These are phyloP conservation scores for Phoeniculus purpureus DNA, from an alignment of 2,797 vertebrate genomes.

Conservation along the genomic window DNA sequence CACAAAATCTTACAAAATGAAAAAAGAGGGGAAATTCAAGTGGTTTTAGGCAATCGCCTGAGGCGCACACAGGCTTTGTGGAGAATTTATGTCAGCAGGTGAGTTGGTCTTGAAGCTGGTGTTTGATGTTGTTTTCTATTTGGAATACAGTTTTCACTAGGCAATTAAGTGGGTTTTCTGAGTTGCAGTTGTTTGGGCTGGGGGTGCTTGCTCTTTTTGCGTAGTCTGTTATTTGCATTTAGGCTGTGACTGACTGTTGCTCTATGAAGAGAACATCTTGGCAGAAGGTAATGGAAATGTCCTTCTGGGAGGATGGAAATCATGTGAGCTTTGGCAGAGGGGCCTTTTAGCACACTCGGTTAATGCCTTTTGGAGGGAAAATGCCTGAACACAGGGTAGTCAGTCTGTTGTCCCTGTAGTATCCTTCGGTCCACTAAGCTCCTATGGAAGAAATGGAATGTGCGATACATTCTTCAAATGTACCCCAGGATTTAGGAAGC, in stretches of 20 bases:
- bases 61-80: background rate
- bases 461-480: background rate
- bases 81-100: background rate
- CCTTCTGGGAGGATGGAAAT: background rate
- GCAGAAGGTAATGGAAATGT: background rate
- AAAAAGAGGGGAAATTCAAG: background rate
- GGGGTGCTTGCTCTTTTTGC: background rate
- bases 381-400: background rate
- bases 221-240: background rate
- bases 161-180: background rate
- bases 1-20: background rate
- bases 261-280: background rate
- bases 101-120: background rate
- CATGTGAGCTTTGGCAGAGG: background rate
- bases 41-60: background rate
- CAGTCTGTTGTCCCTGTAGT: background rate
- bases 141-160: background rate
- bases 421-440: background rate
- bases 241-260: background rate
- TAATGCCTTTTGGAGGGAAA: background rate
- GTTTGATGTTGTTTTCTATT: background rate
- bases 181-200: rapidly evolving
- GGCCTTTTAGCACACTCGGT: background rate
- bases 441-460: background rate
- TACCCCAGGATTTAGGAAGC: background rate